Base-by-base conservation (phyloP, 2,113 vertebrate genomes). In the Megaceryle maxima region DNA sequence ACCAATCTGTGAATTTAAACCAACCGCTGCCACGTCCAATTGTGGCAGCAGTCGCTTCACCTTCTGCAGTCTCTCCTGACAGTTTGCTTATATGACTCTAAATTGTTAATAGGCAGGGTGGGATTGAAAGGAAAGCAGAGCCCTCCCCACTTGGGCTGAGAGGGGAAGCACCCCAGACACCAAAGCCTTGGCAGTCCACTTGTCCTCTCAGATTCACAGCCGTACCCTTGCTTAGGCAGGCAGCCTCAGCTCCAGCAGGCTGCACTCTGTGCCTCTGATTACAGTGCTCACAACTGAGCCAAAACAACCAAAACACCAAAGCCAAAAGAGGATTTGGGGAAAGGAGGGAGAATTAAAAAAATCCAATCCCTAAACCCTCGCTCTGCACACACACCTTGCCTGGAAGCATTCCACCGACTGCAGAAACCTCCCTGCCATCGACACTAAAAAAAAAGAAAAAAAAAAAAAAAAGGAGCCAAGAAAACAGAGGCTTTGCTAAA, bases 121-220 rank as follows among this genome's bases (percentile, higher is more conserved):
- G 50, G 43, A 28, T 0, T 24, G 18, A 5, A 22, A 74, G 55
- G 68, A 5, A 70, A 81, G 44, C 0, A 4, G 28, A 67, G 43
- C 50, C 37, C 48, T n/a, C 31, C 8, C 44, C 43, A 59, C 7
- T 21, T 46, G 19, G 46, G 46, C 46, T 46, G 46, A 18, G 8
- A 46, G 24, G 66, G 7, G 44, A 19, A 33, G 55, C 33, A 24
- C 66, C n/a, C 0, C 0, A 82, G 48, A 63, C 41, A 33, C 31
- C 22, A n/a, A 3, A 2, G 57, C 53, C 48, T 64, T 35, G 19
- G n/a, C 78, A 51, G 13, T 10, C 7, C 84, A 33, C 43, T 7
- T 0, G 1, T n/a, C 55, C 35, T 2, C 35, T 11, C 31, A 28
- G 31, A 21, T 2, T 7, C 33, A 2, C 0, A 4, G 43, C 63